Base-by-base conservation (phyloP, 2,113 vertebrate genomes). In the Petroica traversi region DNA sequence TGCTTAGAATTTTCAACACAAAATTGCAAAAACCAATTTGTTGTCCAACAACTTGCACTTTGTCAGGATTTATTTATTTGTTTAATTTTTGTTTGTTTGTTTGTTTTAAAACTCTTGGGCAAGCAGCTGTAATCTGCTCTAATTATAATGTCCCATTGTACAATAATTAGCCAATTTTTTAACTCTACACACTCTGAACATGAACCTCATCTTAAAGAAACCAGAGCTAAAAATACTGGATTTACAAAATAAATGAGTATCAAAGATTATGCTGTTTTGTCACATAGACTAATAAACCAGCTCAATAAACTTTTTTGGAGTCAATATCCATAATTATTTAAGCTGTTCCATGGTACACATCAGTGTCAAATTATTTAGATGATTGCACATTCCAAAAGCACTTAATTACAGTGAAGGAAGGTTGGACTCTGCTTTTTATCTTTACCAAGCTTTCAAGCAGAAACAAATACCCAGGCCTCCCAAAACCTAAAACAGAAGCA, bases 381-480 rank as follows among this genome's bases (percentile, higher is more conserved):
- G 34, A 72, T 61, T 88, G 31, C 33, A 62, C 77, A 66, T 88
- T 95, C 73, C 58, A 82, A 87, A 91, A 24, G 1, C 28, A 87
- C 45, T 93, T 87, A 72, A 92, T 88, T 81, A 78, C 69, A 82
- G 20, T 43, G 66, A 89, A 95, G 24, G 34, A 82, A 91, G 68
- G 41, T n/a, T 91, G 69, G 76, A 87, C 58, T 95, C 87, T 94
- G 84, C 14, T 85, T 95, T 91, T 86, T 72, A 33, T 94, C 77
- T 84, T 81, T 76, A 84, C 62, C 31, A 85, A 85, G 25, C 29
- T 92, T 94, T 89, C 69, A 89, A 85, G 41, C 8, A 95, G 94
- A 95, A 94, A 92, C 46, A 95, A 92, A 92, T 67, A 88, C 28
- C 68, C 33, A 77, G 61, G 41, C 58, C 34, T 89, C 66, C 40